phyloP scores from a whole-genome alignment of 1,140 invertebrate genomes.

The Pseudobourletiella spinata region DNA sequence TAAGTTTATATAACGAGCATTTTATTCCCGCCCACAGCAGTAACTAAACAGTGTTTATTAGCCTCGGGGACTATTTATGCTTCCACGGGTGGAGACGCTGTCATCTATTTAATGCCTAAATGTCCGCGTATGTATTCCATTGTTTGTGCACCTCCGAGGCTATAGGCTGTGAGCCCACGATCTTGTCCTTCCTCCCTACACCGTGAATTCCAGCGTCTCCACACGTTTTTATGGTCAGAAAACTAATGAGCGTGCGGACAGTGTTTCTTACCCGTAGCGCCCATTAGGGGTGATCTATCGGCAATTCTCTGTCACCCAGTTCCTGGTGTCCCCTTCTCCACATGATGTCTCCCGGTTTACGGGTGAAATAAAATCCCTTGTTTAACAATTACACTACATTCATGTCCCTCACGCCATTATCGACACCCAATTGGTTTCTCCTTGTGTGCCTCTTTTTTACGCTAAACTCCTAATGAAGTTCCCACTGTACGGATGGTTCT shows the following conservation, averaged over 20 bases:
- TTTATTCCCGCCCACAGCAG: neutral
- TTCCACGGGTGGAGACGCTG: too few relatives aligned
- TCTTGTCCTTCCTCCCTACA: neutral
- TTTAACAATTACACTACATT: too few relatives aligned
- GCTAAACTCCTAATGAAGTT: too few relatives aligned
- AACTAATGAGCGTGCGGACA: too few relatives aligned
- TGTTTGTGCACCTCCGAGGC: neutral
- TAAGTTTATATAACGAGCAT: slow-evolving; percentile 43
- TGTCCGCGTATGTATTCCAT: neutral
- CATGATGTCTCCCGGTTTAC: neutral
- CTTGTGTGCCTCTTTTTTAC: too few relatives aligned
- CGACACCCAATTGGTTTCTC: too few relatives aligned
- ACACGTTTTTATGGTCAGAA: too few relatives aligned
- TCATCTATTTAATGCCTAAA: neutral
- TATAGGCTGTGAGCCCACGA: neutral
- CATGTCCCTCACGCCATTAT: too few relatives aligned
- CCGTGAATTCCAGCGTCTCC: neutral
- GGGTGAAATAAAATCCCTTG: too few relatives aligned
- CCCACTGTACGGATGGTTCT: too few relatives aligned
- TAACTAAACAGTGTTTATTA: neutral
- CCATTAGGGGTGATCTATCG: neutral
- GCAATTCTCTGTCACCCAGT: neutral
- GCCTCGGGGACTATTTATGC: too few relatives aligned
- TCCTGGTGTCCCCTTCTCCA: neutral
- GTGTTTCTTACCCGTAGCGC: too few relatives aligned